phyloP scores from a whole-genome alignment of 1,140 invertebrate species.

The Daktulosphaira vitifoliae region DNA sequence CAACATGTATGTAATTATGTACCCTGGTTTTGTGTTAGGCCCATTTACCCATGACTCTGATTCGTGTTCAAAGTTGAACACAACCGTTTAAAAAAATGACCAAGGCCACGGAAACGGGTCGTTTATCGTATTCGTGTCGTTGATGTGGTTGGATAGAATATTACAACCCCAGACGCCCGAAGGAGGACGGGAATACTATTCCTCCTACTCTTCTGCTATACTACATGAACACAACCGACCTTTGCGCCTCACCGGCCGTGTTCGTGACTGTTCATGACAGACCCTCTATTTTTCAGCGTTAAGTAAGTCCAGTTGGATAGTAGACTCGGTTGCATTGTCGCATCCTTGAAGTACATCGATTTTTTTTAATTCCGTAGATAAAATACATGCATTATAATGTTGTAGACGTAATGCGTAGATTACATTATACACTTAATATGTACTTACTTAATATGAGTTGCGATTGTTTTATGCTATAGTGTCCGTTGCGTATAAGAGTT shows the following conservation, averaged over 20 bases:
- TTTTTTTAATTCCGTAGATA: too few species aligned
- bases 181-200: conserved; percentile 26
- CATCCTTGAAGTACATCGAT: conserved; percentile 8
- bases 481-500: too few species aligned
- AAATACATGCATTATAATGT: too few species aligned
- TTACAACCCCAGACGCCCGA: conserved; percentile 2
- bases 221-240: conserved; percentile 20
- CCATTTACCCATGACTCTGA: not conserved
- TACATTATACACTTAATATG: not conserved
- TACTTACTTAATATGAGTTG: too few species aligned
- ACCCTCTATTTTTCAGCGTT: conserved; percentile 33
- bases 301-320: conserved; percentile 21
- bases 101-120: not conserved
- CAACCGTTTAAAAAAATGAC: conserved; percentile 3
- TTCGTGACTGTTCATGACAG: conserved; percentile 29
- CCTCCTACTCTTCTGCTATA: not conserved
- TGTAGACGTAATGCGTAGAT: conserved; percentile 21
- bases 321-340: not conserved
- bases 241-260: conserved; percentile 4
- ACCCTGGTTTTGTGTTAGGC: conserved; percentile 22
- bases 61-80: conserved; percentile 14
- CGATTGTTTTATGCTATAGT: too few species aligned
- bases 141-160: conserved; percentile 27
- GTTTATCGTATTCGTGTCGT: conserved; percentile 18
- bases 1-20: too few species aligned